Evolutionary conservation across 2,888 invertebrate genomes (phyloP).

Genomic region (Dysmachus trigonus): DNA sequence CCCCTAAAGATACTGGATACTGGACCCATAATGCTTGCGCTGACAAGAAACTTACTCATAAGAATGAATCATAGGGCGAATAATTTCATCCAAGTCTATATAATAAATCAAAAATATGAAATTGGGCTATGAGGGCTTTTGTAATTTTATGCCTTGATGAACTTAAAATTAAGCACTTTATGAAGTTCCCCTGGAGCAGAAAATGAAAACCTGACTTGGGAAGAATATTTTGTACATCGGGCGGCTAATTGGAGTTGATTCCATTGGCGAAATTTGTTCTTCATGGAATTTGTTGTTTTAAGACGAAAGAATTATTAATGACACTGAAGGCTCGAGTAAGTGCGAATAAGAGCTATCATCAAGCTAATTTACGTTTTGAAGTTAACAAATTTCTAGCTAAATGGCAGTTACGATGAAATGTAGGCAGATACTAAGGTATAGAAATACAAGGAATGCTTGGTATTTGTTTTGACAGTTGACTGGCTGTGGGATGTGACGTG

Average conservation of each 20-base stretch:
- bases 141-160: not conserved
- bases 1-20: no score
- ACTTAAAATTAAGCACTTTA: not conserved
- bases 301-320: not conserved
- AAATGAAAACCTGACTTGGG: not conserved
- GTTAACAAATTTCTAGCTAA: not conserved
- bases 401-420: not conserved
- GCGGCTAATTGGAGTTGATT: not conserved
- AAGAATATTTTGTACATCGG: not conserved
- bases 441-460: no score
- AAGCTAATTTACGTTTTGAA: not conserved
- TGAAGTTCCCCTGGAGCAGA: not conserved
- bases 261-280: not conserved
- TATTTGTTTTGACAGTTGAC: no score
- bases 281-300: not conserved
- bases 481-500: no score
- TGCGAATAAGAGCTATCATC: not conserved
- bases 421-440: not conserved
- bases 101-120: not conserved
- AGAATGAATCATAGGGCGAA: not conserved
- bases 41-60: not conserved
- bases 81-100: not conserved
- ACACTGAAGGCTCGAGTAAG: not conserved
- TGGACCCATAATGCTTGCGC: no score
- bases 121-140: not conserved